These are phyloP conservation scores for Phortica variegata DNA, from an alignment of 1,140 invertebrate genomes.

Conservation along the genomic window DNA sequence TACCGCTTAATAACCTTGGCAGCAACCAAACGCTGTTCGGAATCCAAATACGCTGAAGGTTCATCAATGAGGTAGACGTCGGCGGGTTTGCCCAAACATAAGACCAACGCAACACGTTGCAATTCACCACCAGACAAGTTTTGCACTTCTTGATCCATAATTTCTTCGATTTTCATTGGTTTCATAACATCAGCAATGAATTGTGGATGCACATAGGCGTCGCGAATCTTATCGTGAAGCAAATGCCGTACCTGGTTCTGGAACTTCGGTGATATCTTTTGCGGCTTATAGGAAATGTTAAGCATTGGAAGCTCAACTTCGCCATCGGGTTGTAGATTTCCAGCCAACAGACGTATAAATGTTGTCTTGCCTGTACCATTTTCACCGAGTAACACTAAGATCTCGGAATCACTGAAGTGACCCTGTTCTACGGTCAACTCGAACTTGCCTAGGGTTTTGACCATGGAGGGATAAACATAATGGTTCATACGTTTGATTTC, in stretches of 20 bases:
- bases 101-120: slow-evolving; percentile 92
- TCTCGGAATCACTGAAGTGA: slow-evolving; percentile 99
- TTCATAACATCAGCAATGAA: slow-evolving; percentile 99
- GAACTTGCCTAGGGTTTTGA: slow-evolving; percentile 84
- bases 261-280: slow-evolving; percentile 98
- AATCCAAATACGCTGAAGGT: slow-evolving; percentile 98
- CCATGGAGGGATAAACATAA: slow-evolving; percentile 92
- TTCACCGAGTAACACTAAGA: slow-evolving; percentile 96
- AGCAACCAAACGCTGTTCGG: slow-evolving; percentile 98
- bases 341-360: slow-evolving; percentile 97
- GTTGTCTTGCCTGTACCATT: slow-evolving; percentile 99
- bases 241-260: slow-evolving; percentile 89
- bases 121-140: slow-evolving; percentile 99
- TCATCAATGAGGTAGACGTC: slow-evolving; percentile 99
- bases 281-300: slow-evolving; percentile 99
- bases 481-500: slow-evolving; percentile 93
- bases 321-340: slow-evolving; percentile 88
- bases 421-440: slow-evolving; percentile 79
- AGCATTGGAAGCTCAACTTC: slow-evolving; percentile 81
- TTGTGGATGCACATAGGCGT: slow-evolving; percentile 95
- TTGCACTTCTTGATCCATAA: slow-evolving; percentile 98
- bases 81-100: slow-evolving; percentile 97
- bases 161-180: slow-evolving; percentile 95
- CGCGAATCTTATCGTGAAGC: slow-evolving; percentile 93
- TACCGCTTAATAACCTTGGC: slow-evolving; percentile 98